Evolutionary conservation across 2,797 vertebrate genomes (phyloP), one percentile per base, ranked within the genome.

Genomic region (Sebastes paucispinis): DNA sequence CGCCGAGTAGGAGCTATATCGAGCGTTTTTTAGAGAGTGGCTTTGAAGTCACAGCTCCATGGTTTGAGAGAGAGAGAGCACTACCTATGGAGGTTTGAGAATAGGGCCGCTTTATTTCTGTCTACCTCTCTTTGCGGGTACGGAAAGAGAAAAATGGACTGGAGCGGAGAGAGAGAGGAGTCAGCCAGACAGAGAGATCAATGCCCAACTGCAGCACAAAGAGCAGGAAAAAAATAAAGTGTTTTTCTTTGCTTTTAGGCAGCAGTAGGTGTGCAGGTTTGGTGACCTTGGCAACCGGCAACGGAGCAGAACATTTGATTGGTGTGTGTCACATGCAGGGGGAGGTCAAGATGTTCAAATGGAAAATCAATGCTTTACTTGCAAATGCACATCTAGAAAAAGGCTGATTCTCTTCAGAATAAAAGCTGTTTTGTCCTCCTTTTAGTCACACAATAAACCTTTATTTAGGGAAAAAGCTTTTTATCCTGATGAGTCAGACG

Each of bases 271-370:
- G 75, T 80, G 70, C 69, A 24, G 73, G 75, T 69, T 83, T 55
- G 70, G 84, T 90, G 92, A 89, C 90, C 87, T 89, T 91, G 87
- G 74, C 77, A 88, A 88, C 83, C 22, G 22, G 81, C 60, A 43
- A 18, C 10, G 67, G 77, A 87, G 72, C 72, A 27, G 83, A 84
- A 85, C 83, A 69, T 87, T 74, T 77, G 75, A 81, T 80, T 77
- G 36, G 64, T 39, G 77, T 27, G 65, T 31, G 24, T 47, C 72
- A 69, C 31, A 58, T 66, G 32, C 47, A 72, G 54, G 16, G 50
- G 20, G 20, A 52, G 24, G 79, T 85, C 74, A 81, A 87, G 70
- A 63, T 73, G 74, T 50, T 57, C 65, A 70, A 78, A 80, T 5
- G 32, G 47, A 24, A 69, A 80, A 80, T 79, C 63, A 0, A 84